These are phyloP conservation scores for Hepsetus odoe DNA, from an alignment of 2,113 vertebrate species.

Conservation along the genomic window DNA sequence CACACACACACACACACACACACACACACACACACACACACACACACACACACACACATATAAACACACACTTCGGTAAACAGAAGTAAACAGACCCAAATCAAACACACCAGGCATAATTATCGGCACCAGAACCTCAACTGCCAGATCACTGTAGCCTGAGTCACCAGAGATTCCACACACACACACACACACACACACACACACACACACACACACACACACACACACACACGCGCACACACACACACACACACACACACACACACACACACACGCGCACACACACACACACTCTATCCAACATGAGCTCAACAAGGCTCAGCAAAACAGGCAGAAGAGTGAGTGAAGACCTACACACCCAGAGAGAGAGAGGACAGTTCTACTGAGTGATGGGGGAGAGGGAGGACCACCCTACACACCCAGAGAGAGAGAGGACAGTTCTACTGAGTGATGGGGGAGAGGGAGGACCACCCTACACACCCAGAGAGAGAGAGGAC, in stretches of 20 bases:
- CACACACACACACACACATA: not conserved
- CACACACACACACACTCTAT: not conserved
- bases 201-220: no score
- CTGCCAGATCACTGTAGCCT: not conserved
- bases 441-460: no score
- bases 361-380: no score
- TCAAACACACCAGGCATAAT: constrained; percentile 1
- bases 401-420: no score
- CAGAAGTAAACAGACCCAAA: constrained; percentile 32
- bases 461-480: no score
- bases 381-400: no score
- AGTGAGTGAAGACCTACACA: not conserved
- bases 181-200: constrained; percentile 7
- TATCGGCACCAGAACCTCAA: not conserved
- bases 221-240: no score
- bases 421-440: no score
- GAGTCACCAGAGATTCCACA: not conserved
- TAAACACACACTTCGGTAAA: not conserved
- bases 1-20: not conserved
- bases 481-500: no score
- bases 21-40: not conserved
- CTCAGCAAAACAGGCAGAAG: not conserved
- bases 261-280: no score
- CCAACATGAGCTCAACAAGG: not conserved
- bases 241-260: no score